Percentiles rank a stretch among this genome's conserved stretches.
Conservation (phyloP, 1,140 invertebrate species). For the Andrena cerasifolii region DNA sequence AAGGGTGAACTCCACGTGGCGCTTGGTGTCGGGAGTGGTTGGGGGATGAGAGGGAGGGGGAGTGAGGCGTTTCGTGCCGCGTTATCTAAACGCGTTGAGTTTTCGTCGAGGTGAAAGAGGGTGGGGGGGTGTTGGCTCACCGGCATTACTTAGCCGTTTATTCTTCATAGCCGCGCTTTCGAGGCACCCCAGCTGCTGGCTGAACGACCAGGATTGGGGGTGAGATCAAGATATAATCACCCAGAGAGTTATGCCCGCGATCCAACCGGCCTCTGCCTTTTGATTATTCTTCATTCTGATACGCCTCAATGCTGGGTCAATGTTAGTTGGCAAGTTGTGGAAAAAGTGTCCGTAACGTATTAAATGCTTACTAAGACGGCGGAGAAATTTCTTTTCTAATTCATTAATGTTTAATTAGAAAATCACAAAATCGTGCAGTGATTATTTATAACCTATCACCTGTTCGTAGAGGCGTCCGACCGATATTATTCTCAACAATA, state of each 20-base stretch:
- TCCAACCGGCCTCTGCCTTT: no score
- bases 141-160: constrained; percentile 69
- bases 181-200: constrained; percentile 32
- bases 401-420: not conserved
- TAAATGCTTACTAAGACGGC: no score
- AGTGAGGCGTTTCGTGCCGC: constrained; percentile 74
- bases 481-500: not conserved
- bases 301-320: no score
- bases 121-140: constrained; percentile 37
- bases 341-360: no score
- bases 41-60: no score
- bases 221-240: constrained; percentile 80
- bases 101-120: constrained; percentile 54
- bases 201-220: constrained; percentile 24
- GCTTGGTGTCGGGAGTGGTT: constrained; percentile 36
- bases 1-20: constrained; percentile 69
- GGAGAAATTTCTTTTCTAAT: no score
- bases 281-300: no score
- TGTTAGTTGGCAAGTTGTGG: no score
- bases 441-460: not conserved
- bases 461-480: not conserved
- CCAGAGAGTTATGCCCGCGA: constrained; percentile 78
- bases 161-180: constrained; percentile 69
- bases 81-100: constrained; percentile 68
- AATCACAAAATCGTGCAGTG: not conserved